Base-by-base conservation (phyloP, 2,113 vertebrate genomes). In the Anarrhichthys ocellatus region DNA sequence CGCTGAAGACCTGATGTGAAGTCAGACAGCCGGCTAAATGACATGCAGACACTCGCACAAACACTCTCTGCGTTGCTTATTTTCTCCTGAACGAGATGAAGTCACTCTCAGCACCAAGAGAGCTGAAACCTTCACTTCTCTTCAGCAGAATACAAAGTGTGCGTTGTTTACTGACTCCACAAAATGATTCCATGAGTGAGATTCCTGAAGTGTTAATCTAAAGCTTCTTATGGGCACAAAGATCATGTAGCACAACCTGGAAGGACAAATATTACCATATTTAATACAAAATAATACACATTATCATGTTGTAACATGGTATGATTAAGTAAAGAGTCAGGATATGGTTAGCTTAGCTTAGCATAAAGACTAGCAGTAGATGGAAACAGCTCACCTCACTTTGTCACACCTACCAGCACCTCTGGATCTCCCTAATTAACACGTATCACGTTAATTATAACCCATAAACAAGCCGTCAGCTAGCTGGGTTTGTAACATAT, bases 11-110 rank as follows among this genome's bases (percentile, higher is more conserved):
- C 44, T n/a, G 40, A 69, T 27, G 52, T 68, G 67, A 38, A 67
- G 76, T 78, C 54, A 65, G 20, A 42, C 76, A 67, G 68, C 10
- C 15, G 4, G 22, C 82, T 59, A 61, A 86, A 78, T 54, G 48
- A 76, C 63, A 20, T 40, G 58, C 74, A 78, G 24, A 71, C 40
- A 66, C 64, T 27, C 27, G 3, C 73, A 56, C 17, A 63, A 13
- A 54, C 73, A 42, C 6, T n/a, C 7, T 9, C 7, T 9, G 42
- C 29, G 8, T 29, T 2, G 46, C 27, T 38, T 38, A 61, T 68
- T 62, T 62, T 4, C 5, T 6, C 4, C 2, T 8, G 15, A 42
- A 62, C 59, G 1, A 32, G 14, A 13, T 22, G 20, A 11, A 65
- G 36, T 4, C 5, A 20, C 3, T 34, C 32, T 58, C 11, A 11